These are phyloP conservation scores for Gavialis gangeticus DNA, from an alignment of 2,113 vertebrate species.

Conservation along the genomic window DNA sequence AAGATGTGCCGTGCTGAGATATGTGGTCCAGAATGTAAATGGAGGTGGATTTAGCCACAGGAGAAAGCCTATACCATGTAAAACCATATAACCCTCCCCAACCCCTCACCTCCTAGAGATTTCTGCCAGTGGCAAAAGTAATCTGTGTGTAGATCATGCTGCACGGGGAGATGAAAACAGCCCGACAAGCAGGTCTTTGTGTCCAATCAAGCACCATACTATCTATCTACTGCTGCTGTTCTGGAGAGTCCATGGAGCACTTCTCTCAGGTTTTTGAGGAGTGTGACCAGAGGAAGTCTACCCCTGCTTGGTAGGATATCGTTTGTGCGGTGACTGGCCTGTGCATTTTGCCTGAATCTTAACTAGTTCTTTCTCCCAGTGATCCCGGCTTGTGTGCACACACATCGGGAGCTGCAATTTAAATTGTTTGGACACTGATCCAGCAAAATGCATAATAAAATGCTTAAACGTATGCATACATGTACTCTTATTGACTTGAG, in stretches of 20 bases:
- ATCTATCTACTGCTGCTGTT: not conserved
- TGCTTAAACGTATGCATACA: not conserved
- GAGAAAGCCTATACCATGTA: not conserved
- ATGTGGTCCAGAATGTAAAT: not conserved
- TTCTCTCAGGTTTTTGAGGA: not conserved
- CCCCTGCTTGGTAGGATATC: not conserved
- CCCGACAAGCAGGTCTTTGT: not conserved
- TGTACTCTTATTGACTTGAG: constrained; percentile 13
- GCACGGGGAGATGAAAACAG: not conserved
- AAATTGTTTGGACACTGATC: not conserved
- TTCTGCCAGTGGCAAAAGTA: not conserved
- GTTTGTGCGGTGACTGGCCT: not conserved
- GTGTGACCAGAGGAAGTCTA: not conserved
- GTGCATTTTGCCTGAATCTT: not conserved
- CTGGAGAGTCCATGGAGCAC: not conserved
- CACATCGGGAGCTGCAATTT: not conserved
- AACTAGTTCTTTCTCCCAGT: not conserved
- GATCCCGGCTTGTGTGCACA: not conserved
- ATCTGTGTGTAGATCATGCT: fast-evolving
- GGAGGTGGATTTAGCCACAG: not conserved
- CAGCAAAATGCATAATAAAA: not conserved
- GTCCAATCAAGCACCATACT: not conserved
- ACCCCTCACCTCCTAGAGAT: not conserved
- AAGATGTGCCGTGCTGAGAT: not conserved
- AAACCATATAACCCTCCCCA: not conserved